Evolutionary conservation across 2,113 vertebrate species (phyloP), one percentile per base, ranked within the genome.

Genomic region (Podilymbus podiceps): DNA sequence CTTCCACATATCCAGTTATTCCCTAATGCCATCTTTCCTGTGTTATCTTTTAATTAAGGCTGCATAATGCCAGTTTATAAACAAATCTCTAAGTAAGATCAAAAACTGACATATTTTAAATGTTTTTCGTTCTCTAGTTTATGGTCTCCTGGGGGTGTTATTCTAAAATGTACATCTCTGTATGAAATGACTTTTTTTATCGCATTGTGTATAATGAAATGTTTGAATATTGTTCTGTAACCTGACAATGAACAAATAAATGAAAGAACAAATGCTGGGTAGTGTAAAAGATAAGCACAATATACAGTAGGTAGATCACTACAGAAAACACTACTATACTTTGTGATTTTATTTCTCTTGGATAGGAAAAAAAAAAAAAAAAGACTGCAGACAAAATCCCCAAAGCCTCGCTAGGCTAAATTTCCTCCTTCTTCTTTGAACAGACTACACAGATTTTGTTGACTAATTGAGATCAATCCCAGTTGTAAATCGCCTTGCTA

Each of bases 391-490:
- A 98, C 95, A 98, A 98, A 98, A 98, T 98, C 98, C 98, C 98
- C 96, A 98, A 98, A 98, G 98, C 96, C 98, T 98, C 75, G 2
- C 97, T 96, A 96, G 97, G 96, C 98, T 98, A 97, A 98, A 98
- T 98, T 98, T 98, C 97, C 93, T 98, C 96, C 95, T 96, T 97
- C 94, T 97, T 96, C 98, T 98, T 98, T 98, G 98, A 98, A 98
- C 97, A 98, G 97, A 95, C 98, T 98, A 98, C 95, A 97, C 97
- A 98, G 98, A 98, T 98, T 98, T 98, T 98, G 98, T 98, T 98
- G 98, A 98, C 98, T 99, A 98, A 98, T 98, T 99, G 98, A 98
- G 98, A 98, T 99, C 98, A 99, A 98, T 98, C 98, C 98, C 98
- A 98, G 98, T 96, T 97, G 98, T 98, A 98, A 98, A 98, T 98